phyloP scores from a whole-genome alignment of 1,140 invertebrate genomes.

The Anoplolepis gracilipes region DNA sequence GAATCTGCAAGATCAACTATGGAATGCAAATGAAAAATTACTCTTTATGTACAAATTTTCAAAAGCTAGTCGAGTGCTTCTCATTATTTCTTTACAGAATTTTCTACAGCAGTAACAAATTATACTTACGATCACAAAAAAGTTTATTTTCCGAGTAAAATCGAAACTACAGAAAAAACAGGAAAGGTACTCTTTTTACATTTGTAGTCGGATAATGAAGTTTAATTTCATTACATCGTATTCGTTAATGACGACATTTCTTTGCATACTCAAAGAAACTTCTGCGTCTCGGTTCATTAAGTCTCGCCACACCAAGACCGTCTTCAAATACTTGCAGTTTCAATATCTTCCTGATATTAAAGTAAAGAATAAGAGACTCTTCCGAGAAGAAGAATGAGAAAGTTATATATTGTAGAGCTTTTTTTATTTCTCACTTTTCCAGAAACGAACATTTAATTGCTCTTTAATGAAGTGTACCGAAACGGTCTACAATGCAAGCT shows the following conservation, averaged over 20 bases:
- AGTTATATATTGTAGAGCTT: slow-evolving; percentile 16
- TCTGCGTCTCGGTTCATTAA: slow-evolving; percentile 18
- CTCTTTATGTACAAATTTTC: background rate
- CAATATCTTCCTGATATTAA: background rate
- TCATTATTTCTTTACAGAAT: background rate
- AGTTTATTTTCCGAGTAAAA: background rate
- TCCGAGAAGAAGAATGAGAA: slow-evolving; percentile 9
- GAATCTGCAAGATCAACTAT: background rate
- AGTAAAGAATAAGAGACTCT: slow-evolving; percentile 16
- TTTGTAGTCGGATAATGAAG: background rate
- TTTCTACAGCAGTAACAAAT: background rate
- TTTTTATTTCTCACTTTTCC: background rate
- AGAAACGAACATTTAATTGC: slow-evolving; percentile 32
- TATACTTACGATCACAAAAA: background rate
- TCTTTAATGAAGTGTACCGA: slow-evolving; percentile 39
- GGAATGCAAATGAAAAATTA: background rate
- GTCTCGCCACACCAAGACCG: background rate
- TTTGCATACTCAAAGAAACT: slow-evolving; percentile 17
- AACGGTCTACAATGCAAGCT: background rate
- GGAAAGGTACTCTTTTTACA: background rate
- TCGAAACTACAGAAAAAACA: background rate
- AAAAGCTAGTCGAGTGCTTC: background rate
- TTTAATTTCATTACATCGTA: background rate
- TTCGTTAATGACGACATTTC: slow-evolving; percentile 10
- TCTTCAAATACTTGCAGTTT: slow-evolving; percentile 14